These are phyloP conservation scores for Mormyrops boulengeri DNA, from an alignment of 2,797 vertebrate species.

Conservation along the genomic window DNA sequence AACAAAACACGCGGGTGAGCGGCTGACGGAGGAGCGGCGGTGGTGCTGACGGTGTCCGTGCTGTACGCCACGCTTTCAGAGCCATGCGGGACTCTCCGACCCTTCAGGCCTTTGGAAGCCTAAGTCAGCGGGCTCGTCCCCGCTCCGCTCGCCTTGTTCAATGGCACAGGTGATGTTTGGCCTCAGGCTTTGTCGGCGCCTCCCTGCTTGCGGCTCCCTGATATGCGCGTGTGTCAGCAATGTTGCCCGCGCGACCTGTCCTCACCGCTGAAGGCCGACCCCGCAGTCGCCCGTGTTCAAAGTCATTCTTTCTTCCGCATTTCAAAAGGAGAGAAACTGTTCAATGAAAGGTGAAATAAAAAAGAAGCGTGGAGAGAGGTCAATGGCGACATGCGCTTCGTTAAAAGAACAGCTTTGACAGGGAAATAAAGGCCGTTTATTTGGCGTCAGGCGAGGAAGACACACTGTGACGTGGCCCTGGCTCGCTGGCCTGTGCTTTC, in stretches of 20 bases:
- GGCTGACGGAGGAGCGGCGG: background rate
- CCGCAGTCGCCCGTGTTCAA: background rate
- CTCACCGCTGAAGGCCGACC: background rate
- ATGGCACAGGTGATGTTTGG: background rate
- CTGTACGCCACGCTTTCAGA: background rate
- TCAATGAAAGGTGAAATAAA: background rate
- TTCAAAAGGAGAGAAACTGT: background rate
- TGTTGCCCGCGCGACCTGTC: background rate
- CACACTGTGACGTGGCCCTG: background rate
- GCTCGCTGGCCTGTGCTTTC: background rate
- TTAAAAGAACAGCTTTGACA: background rate
- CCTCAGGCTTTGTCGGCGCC: background rate
- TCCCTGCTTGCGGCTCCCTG: background rate
- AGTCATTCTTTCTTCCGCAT: background rate
- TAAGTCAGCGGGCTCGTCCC: background rate
- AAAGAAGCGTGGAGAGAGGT: background rate
- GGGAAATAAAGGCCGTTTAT: background rate
- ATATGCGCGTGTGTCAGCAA: background rate
- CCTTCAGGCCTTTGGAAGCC: background rate
- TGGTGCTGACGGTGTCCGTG: background rate
- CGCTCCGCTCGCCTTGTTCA: background rate
- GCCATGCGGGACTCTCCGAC: background rate
- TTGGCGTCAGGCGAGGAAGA: background rate
- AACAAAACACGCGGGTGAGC: background rate
- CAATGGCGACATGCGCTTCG: background rate